These are phyloP conservation scores for Pinctada fucata DNA, from an alignment of 2,888 invertebrate genomes.

Conservation along the genomic window DNA sequence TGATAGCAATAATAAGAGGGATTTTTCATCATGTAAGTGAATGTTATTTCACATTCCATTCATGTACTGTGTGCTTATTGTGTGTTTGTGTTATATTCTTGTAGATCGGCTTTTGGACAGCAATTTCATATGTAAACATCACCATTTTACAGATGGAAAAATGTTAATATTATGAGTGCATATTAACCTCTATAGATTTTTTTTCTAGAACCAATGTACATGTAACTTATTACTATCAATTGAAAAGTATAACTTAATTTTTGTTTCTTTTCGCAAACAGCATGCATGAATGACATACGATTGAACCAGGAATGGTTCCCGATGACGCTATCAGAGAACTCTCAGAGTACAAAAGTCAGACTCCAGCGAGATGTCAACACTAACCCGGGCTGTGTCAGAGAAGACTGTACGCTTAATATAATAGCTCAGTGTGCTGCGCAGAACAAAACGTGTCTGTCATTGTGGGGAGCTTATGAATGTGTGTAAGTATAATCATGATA, in stretches of 20 bases:
- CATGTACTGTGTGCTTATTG: neutral
- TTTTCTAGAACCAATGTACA: too few relatives aligned
- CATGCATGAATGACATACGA: constrained; percentile 89
- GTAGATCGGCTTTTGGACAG: neutral
- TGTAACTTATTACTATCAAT: too few relatives aligned
- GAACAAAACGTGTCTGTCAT: constrained; percentile 82
- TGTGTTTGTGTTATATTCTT: too few relatives aligned
- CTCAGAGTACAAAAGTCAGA: constrained; percentile 88
- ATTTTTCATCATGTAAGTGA: constrained; percentile 33
- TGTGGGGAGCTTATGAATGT: constrained; percentile 99
- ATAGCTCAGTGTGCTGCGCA: neutral
- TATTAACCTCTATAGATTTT: too few relatives aligned
- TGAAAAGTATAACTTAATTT: too few relatives aligned
- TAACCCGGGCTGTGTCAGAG: constrained; percentile 91
- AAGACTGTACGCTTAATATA: constrained; percentile 76
- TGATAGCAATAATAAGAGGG: constrained; percentile 16
- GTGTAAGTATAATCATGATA: constrained; percentile 81
- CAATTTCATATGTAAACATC: too few relatives aligned
- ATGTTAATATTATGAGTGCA: too few relatives aligned
- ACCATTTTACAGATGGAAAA: too few relatives aligned
- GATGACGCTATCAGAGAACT: constrained; percentile 77
- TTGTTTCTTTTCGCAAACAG: constrained; percentile 74
- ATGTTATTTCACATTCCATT: neutral
- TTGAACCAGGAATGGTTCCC: constrained; percentile 93
- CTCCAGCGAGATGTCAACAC: constrained; percentile 91